Evolutionary conservation across 2,888 invertebrate genomes (phyloP), one percentile per base, ranked within the genome.

Genomic region (Andricus quercusramuli): DNA sequence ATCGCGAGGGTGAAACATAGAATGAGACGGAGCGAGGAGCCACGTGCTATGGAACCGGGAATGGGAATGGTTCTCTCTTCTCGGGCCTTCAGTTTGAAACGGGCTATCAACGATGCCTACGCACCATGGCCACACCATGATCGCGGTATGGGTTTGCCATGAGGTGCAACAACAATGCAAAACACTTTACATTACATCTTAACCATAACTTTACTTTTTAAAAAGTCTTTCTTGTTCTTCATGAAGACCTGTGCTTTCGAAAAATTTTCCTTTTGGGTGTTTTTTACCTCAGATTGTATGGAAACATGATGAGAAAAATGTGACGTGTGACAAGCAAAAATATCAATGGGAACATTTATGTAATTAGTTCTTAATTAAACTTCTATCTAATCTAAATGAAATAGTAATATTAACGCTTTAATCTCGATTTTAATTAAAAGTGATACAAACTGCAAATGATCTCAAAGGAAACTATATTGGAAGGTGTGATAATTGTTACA

Each of bases 51-150:
- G 91, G 91, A 87, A 88, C 88, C 83, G 85, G 87, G 89, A 91
- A 89, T 88, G 89, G 89, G 90, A 91, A 90, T 89, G 78, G 80
- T 82, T 86, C 86, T 87, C 86, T 86, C 85, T 84, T 85, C 87
- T 77, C 81, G 78, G 81, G 85, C 88, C 84, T 88, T 91, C 91
- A 91, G 91, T 91, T 91, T 88, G 87, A 90, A 91, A 89, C 91
- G 90, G 91, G 90, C 91, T 90, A 91, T 91, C 90, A 89, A 83
- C 90, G 91, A 89, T 91, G 90, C 89, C 90, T 90, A 89, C 89
- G 90, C 90, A 89, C 86, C 91, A 90, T 91, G 90, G 90, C 84
- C 86, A 88, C 85, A 86, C 87, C 88, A 88, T 89, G 89, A 87
- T 83, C 86, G 87, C 85, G 85, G 83, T 80, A 85, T 74, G 78